These are phyloP conservation scores for Callosobruchus maculatus DNA, from an alignment of 2,888 invertebrate genomes.

Conservation along the genomic window DNA sequence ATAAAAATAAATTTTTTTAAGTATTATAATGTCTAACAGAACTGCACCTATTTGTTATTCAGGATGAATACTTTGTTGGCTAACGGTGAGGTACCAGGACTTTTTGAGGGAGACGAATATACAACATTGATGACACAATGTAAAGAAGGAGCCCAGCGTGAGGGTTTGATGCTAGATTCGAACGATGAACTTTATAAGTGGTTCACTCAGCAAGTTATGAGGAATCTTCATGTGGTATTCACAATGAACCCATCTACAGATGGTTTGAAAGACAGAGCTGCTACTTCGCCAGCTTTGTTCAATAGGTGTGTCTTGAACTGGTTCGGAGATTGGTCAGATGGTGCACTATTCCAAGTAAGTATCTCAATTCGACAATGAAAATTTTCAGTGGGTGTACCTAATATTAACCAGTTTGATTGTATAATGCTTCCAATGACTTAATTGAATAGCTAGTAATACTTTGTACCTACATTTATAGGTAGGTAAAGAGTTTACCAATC, in stretches of 20 bases:
- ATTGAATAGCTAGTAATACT: no score
- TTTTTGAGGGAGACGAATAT: slow-evolving; percentile 96
- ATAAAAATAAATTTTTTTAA: no score
- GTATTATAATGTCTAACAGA: no score
- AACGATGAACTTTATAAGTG: slow-evolving; percentile 99
- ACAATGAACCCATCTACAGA: slow-evolving; percentile 99
- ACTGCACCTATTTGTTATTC: background rate
- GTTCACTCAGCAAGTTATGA: slow-evolving; percentile 99
- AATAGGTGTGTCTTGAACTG: slow-evolving; percentile 99
- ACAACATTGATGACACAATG: slow-evolving; percentile 99
- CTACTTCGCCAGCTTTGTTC: slow-evolving; percentile 98
- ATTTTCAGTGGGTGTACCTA: background rate
- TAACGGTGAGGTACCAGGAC: slow-evolving; percentile 95
- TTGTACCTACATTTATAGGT: slow-evolving; percentile 53
- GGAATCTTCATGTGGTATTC: slow-evolving; percentile 98
- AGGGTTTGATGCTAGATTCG: slow-evolving; percentile 95
- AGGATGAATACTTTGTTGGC: slow-evolving; percentile 98
- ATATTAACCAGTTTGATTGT: no score
- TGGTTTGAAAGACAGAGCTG: slow-evolving; percentile 95
- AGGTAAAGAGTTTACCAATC: slow-evolving; percentile 93
- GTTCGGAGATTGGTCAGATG: slow-evolving; percentile 99
- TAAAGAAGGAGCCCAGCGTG: slow-evolving; percentile 97
- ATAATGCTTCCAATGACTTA: no score
- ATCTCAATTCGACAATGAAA: background rate
- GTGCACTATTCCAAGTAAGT: slow-evolving; percentile 81